A percentile compares a stretch with the other conserved stretches of the same genome.
These are phyloP conservation scores for Ctenochaetus hawaiiensis DNA, from an alignment of 2,797 vertebrate genomes.

Conservation along the genomic window DNA sequence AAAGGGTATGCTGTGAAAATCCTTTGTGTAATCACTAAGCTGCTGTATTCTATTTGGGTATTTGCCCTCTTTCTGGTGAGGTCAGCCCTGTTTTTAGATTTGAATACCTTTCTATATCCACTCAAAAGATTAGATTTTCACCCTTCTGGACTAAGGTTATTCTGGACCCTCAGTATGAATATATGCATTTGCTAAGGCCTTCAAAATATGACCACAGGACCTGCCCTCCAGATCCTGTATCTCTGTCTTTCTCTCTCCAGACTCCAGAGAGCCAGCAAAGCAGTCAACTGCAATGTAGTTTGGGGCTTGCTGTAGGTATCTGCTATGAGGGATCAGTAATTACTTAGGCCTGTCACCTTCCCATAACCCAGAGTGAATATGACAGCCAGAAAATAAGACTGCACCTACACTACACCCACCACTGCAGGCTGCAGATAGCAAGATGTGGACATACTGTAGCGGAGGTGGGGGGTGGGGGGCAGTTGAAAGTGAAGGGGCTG, in stretches of 20 bases:
- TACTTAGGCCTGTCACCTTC: conserved; percentile 78
- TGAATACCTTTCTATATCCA: background rate
- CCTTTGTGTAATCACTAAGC: background rate
- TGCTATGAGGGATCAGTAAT: conserved; percentile 75
- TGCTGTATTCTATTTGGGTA: conserved; percentile 1
- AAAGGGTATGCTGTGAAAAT: conserved; percentile 18
- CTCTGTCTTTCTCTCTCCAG: conserved; percentile 22
- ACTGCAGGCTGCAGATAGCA: conserved; percentile 72
- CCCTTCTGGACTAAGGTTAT: no score
- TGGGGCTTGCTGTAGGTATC: conserved; percentile 59
- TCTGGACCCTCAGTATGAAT: background rate
- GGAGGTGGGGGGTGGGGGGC: conserved; percentile 3
- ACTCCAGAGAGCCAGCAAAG: conserved; percentile 36
- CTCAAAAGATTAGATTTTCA: background rate
- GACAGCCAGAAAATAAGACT: conserved; percentile 82
- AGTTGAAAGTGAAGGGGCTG: conserved; percentile 27
- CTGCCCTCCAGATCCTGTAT: conserved; percentile 12
- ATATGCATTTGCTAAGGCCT: background rate
- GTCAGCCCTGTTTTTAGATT: background rate
- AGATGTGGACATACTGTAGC: conserved; percentile 47
- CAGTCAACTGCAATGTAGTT: conserved; percentile 49
- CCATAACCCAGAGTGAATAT: conserved; percentile 77
- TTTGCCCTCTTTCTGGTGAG: background rate
- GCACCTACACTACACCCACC: conserved; percentile 76
- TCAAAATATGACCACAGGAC: conserved; percentile 10